These are phyloP conservation scores for Typhlichthys eigenmanni DNA, from an alignment of 2,797 vertebrate species.

Conservation along the genomic window DNA sequence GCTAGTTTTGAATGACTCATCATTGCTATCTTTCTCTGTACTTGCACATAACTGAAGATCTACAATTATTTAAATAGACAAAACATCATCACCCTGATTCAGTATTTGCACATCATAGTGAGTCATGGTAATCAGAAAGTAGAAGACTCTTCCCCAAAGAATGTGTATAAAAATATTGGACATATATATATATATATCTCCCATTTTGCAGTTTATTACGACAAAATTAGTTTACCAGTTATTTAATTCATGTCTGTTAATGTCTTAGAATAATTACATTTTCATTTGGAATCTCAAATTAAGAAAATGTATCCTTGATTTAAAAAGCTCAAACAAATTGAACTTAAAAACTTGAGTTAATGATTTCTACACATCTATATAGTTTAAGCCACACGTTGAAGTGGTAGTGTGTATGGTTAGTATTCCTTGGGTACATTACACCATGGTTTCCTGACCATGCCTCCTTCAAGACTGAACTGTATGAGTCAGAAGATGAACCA, in stretches of 20 bases:
- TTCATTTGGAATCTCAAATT: too few relatives aligned
- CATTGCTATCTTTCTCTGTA: conserved; percentile 27
- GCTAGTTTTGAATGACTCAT: conserved; percentile 46
- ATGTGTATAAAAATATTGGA: too few relatives aligned
- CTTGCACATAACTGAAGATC: conserved; percentile 6
- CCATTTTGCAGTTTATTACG: too few relatives aligned
- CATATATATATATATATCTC: too few relatives aligned
- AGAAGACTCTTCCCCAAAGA: too few relatives aligned
- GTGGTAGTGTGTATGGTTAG: neutral
- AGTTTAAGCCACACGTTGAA: neutral
- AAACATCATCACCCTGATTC: conserved; percentile 20
- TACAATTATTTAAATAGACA: conserved; percentile 9
- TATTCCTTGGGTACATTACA: neutral
- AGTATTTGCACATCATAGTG: conserved; percentile 19
- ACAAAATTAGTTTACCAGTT: too few relatives aligned
- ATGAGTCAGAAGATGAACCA: conserved; percentile 58
- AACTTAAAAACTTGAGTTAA: neutral
- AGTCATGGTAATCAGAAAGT: conserved; percentile 1
- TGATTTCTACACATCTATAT: neutral
- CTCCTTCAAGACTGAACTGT: conserved; percentile 41
- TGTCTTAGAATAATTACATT: too few relatives aligned
- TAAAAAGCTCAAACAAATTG: too few relatives aligned
- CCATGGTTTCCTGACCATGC: conserved; percentile 18
- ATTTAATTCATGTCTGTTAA: too few relatives aligned
- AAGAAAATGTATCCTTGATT: too few relatives aligned